Evolutionary conservation across 2,113 vertebrate species (phyloP), one percentile per base, ranked within the genome.

Genomic region (Channa maculata): DNA sequence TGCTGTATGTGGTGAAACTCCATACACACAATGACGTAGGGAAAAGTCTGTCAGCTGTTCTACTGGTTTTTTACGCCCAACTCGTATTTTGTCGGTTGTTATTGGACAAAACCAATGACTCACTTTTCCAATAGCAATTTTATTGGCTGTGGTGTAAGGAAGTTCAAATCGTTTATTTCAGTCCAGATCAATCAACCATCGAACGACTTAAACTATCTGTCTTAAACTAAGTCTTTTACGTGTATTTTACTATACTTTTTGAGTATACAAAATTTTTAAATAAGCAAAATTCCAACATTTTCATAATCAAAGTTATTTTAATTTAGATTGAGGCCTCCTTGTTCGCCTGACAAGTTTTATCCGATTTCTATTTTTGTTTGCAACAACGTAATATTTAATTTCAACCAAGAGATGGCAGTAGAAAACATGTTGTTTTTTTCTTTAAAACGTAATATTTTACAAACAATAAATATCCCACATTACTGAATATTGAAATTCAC

Each of bases 381-480:
- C 11, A 55, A 44, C 4, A 34, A 9, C 5, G 58, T 66, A 52
- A 61, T 66, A 33, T 6, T 8, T 0, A 1, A 58, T 54, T 55
- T 65, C 1, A n/a, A 72, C 84, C 92, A 90, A 48, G 36, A 88
- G 90, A 81, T 83, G 92, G 82, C 85, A 85, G 72, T 77, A 79
- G 3, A 63, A 6, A 6, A 38, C 45, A 54, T 33, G 3, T 67
- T 65, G 15, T 44, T 69, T 68, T 33, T 24, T 24, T 24, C 24
- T 24, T 24, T 24, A 24, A 24, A 24, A 24, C 24, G 24, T 24
- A 24, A 24, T 24, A 24, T 24, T 24, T 24, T 24, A 24, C 24
- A 24, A 24, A 24, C 24, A 24, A 24, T 24, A 24, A 24, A 24
- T 24, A 24, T 24, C 24, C 24, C 24, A 24, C 24, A 24, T 24